Conservation (phyloP, 2,113 vertebrate genomes). For the Malurus melanocephalus region DNA sequence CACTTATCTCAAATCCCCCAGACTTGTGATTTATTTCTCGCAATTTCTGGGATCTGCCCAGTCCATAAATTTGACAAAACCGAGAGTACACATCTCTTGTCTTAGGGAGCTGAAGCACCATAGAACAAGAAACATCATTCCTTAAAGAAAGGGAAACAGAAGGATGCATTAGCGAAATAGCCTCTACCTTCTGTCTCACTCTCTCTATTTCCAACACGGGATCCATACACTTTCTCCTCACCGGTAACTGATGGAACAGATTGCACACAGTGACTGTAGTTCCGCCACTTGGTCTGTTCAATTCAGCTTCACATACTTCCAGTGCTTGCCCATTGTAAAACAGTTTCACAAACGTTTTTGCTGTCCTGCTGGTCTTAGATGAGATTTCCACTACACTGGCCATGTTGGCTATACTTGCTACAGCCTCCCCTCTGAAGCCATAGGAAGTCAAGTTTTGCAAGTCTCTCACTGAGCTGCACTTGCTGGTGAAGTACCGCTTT, state of each 20-base stretch:
- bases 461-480: slow-evolving; percentile 82
- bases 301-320: slow-evolving; percentile 77
- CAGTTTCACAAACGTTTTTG: slow-evolving; percentile 83
- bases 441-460: slow-evolving; percentile 83
- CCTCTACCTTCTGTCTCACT: slow-evolving; percentile 86
- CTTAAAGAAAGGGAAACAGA: slow-evolving; percentile 89
- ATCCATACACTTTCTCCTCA: slow-evolving; percentile 86
- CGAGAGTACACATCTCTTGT: slow-evolving; percentile 81
- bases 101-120: slow-evolving; percentile 90
- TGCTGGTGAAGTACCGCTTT: slow-evolving; percentile 87
- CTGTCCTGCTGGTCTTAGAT: slow-evolving; percentile 76
- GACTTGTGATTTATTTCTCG: slow-evolving; percentile 77
- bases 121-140: slow-evolving; percentile 82
- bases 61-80: slow-evolving; percentile 90
- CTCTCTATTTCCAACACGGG: slow-evolving; percentile 85
- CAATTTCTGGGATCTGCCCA: slow-evolving; percentile 83
- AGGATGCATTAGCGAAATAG: slow-evolving; percentile 88
- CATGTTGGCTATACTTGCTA: slow-evolving; percentile 85
- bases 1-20: slow-evolving; percentile 79
- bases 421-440: slow-evolving; percentile 91
- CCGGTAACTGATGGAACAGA: slow-evolving; percentile 89
- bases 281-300: slow-evolving; percentile 80
- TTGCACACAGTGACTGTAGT: slow-evolving; percentile 87
- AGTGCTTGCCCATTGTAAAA: slow-evolving; percentile 83
- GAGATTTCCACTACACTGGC: slow-evolving; percentile 87